Evolutionary conservation across 2,113 vertebrate species (phyloP).

Genomic region (Mormyrus lacerda): DNA sequence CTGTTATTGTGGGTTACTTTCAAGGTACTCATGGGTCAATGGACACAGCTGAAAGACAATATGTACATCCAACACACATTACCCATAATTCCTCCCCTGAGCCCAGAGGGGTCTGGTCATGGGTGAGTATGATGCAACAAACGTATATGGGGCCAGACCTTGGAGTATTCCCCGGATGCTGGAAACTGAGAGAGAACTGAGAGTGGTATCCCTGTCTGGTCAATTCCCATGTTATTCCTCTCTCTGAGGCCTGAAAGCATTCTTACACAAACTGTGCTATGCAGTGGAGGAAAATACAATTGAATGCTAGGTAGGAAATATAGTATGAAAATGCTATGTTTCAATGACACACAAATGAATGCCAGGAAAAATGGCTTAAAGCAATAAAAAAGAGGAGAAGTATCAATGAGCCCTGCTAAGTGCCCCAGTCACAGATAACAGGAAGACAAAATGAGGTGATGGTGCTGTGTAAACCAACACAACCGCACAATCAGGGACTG

Average conservation of each 20-base stretch:
- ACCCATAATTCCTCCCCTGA: background rate
- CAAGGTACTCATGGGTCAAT: background rate
- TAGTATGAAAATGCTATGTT: background rate
- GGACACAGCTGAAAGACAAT: background rate
- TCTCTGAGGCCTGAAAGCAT: background rate
- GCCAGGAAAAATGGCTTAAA: background rate
- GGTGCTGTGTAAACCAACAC: background rate
- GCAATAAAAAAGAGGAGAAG: background rate
- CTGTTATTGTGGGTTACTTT: background rate
- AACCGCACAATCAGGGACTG: background rate
- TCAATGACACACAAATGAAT: background rate
- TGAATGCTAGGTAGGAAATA: background rate
- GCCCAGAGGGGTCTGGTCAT: slow-evolving; percentile 32
- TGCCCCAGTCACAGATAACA: background rate
- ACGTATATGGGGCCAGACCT: background rate
- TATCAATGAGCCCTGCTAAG: background rate
- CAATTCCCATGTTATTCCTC: background rate
- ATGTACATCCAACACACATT: background rate
- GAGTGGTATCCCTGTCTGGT: background rate
- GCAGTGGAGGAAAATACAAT: background rate
- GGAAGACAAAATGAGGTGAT: background rate
- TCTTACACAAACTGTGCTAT: background rate
- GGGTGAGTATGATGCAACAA: slow-evolving; percentile 8
- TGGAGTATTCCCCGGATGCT: background rate
- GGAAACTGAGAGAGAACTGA: background rate